Percentiles rank a stretch among this genome's conserved stretches.
Evolutionary conservation across 2,113 vertebrate species (phyloP).

Genomic region (Hepsetus odoe): DNA sequence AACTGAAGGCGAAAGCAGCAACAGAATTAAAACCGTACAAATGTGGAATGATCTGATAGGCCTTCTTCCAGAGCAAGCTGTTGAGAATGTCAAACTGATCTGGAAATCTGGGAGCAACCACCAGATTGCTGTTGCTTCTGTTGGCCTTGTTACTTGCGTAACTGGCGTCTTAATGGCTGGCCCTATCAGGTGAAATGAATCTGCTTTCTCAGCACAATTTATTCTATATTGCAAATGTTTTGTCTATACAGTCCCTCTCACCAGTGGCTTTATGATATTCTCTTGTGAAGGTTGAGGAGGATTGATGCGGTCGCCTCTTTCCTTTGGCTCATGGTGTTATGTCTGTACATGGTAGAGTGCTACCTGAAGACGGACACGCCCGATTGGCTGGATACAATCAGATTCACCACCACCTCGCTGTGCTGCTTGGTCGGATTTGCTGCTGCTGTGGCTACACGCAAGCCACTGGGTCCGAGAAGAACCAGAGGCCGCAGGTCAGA

Average conservation of each 20-base stretch:
- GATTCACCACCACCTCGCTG: conserved; percentile 79
- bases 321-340: conserved; percentile 88
- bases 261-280: conserved; percentile 1
- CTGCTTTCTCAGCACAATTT: not conserved
- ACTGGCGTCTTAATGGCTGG: conserved; percentile 87
- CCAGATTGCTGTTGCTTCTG: conserved; percentile 78
- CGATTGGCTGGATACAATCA: conserved; percentile 84
- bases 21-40: conserved; percentile 25
- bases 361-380: conserved; percentile 72
- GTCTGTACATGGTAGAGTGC: conserved; percentile 79
- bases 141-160: conserved; percentile 87
- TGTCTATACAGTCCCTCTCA: not conserved
- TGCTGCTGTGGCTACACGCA: conserved; percentile 87
- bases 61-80: conserved; percentile 73
- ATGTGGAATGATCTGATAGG: conserved; percentile 78
- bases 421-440: conserved; percentile 93
- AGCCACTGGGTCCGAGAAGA: conserved; percentile 82
- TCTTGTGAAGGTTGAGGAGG: conserved; percentile 81
- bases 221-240: no score
- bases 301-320: conserved; percentile 86
- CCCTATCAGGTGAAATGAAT: conserved; percentile 77
- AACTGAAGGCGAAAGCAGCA: conserved; percentile 41
- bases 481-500: conserved; percentile 96
- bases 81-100: conserved; percentile 67
- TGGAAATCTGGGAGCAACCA: conserved; percentile 86